Evolutionary conservation across 2,113 vertebrate species (phyloP), one percentile per base, ranked within the genome.

Genomic region (Etheostoma cragini): DNA sequence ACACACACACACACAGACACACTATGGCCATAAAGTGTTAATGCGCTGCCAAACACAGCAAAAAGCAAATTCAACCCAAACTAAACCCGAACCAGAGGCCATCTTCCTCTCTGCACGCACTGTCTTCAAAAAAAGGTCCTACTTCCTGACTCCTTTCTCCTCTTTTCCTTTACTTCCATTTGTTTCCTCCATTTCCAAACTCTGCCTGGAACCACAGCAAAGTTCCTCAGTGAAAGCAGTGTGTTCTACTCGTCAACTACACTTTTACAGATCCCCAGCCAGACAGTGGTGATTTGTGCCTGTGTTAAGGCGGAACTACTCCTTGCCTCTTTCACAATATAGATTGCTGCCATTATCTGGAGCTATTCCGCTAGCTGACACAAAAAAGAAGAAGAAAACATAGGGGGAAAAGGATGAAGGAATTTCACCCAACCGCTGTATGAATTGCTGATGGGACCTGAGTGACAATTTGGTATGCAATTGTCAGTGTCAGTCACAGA

Each of bases 311-410:
- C 80, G 74, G 79, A 91, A 87, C 84, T 71, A 75, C 72, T 86
- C 78, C 68, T 84, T 83, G 80, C 85, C 85, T 90, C 90, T 90
- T 91, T 91, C 90, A 91, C 88, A 86, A 78, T 94, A 93, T 85
- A 92, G 91, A 94, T 93, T 93, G 92, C 88, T 86, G 85, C 92
- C 88, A 94, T 95, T 95, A 95, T 92, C 86, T 82, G 76, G 80
- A 89, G 70, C 91, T 81, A 92, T 95, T 95, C 91, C 85, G 89
- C 85, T 62, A 87, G 86, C 76, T 89, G 83, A 75, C 74, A 76
- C 82, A 82, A 42, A 78, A 74, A 85, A 83, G 72, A 83, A 62
- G 77, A 72, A 71, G 89, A 87, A 92, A 91, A 92, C 90, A 92
- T 63, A 38, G 68, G 54, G 62, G 35, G 66, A 67, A 70, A 76